Evolutionary conservation across 2,888 invertebrate species (phyloP).

Genomic region (Mesopsocus fuscifrons): DNA sequence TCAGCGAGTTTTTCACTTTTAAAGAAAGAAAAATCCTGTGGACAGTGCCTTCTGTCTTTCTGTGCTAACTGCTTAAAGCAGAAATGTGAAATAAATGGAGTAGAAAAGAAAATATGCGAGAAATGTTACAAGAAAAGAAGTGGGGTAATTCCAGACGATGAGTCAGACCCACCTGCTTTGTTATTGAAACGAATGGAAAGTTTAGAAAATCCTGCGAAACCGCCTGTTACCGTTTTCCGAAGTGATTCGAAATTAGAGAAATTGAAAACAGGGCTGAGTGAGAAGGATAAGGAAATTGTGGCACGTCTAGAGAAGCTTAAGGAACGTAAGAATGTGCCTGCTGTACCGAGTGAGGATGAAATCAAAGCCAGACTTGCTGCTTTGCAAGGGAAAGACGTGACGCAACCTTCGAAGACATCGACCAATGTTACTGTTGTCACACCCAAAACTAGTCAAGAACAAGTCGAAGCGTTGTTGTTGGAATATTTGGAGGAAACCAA

Average conservation of each 20-base stretch:
- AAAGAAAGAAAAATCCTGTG: slow-evolving; percentile 55
- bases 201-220: slow-evolving; percentile 32
- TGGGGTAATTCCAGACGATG: slow-evolving; percentile 12
- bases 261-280: slow-evolving; percentile 27
- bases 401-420: background rate
- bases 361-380: slow-evolving; percentile 42
- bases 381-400: slow-evolving; percentile 38
- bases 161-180: slow-evolving; percentile 14
- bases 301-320: slow-evolving; percentile 49
- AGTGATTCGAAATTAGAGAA: slow-evolving; percentile 23
- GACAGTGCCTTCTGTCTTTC: slow-evolving; percentile 64
- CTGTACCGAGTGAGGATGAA: slow-evolving; percentile 39
- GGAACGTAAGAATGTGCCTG: slow-evolving; percentile 28
- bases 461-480: slow-evolving; percentile 46
- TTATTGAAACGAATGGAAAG: slow-evolving; percentile 29
- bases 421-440: slow-evolving; percentile 25
- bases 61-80: slow-evolving; percentile 64
- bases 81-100: slow-evolving; percentile 40
- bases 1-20: slow-evolving; percentile 48
- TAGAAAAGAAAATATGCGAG: slow-evolving; percentile 45
- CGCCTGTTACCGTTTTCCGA: slow-evolving; percentile 35
- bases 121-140: slow-evolving; percentile 29
- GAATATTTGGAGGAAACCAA: slow-evolving; percentile 29
- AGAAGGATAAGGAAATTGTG: slow-evolving; percentile 39
- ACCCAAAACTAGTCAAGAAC: slow-evolving; percentile 45